phyloP scores from a whole-genome alignment of 2,113 vertebrate genomes.

The Platysteira castanea region DNA sequence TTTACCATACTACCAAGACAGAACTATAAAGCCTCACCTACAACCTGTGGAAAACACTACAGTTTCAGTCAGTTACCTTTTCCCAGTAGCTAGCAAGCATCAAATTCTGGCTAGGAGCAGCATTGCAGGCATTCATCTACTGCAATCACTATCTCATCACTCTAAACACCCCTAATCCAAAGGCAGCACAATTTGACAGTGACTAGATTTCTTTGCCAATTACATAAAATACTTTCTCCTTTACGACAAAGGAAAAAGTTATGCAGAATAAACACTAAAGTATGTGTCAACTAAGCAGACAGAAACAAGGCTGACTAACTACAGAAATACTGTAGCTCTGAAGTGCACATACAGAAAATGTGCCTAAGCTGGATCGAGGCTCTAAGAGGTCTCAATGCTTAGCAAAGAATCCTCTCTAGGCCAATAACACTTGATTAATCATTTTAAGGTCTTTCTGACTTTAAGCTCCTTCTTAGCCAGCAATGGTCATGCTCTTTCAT shows the following conservation, averaged over 20 bases:
- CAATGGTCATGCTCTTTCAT: conserved; percentile 17
- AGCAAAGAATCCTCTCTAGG: conserved; percentile 44
- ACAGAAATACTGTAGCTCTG: neutral
- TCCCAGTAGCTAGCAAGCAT: neutral
- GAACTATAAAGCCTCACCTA: neutral
- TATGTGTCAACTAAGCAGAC: neutral
- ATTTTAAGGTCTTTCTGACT: conserved; percentile 53
- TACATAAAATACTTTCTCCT: neutral
- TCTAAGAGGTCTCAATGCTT: conserved; percentile 25
- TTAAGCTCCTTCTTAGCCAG: conserved; percentile 51
- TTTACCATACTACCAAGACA: neutral
- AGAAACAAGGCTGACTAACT: neutral
- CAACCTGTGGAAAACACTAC: neutral
- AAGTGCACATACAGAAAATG: neutral
- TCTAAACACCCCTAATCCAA: neutral
- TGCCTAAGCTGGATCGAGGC: neutral
- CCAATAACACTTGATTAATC: conserved; percentile 56
- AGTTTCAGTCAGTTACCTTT: neutral
- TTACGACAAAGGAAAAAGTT: neutral
- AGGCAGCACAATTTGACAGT: neutral
- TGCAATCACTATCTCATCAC: neutral
- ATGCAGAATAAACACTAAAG: neutral
- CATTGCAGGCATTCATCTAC: neutral
- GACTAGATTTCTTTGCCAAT: neutral
- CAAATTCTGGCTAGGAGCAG: neutral